Percentiles rank a stretch among this genome's conserved stretches.
Conservation (phyloP, 2,113 vertebrate species). For the Leuciscus idus region DNA sequence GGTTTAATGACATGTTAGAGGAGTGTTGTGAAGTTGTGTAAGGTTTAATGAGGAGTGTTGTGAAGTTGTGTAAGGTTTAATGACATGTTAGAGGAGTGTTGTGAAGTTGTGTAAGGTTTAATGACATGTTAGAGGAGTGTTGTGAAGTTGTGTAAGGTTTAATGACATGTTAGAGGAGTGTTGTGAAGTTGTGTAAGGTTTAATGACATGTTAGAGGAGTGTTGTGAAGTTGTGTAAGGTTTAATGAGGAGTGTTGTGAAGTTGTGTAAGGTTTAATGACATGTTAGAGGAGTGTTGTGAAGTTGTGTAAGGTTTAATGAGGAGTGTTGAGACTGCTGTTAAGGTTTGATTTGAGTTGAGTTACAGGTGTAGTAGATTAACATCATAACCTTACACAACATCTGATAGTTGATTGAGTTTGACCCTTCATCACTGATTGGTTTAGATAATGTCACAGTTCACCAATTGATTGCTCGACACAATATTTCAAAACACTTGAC, state of each 20-base stretch:
- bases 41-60: not conserved
- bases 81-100: not conserved
- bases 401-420: slow-evolving; percentile 40
- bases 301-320: too few species aligned
- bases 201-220: not conserved
- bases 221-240: not conserved
- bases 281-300: not conserved
- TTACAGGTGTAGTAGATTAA: not conserved
- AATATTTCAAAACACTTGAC: not conserved
- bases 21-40: too few species aligned
- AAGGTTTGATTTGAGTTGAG: not conserved
- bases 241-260: not conserved
- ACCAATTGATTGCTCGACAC: not conserved
- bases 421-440: slow-evolving; percentile 20
- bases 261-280: not conserved
- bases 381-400: slow-evolving; percentile 19
- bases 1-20: not conserved
- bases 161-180: not conserved
- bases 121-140: not conserved
- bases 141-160: not conserved
- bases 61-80: too few species aligned
- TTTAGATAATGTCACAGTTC: not conserved
- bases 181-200: not conserved
- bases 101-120: not conserved
- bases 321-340: not conserved